Percentiles rank a stretch among this genome's conserved stretches.
Evolutionary conservation across 2,888 invertebrate genomes (phyloP).

Genomic region (Nomada lathburiana): DNA sequence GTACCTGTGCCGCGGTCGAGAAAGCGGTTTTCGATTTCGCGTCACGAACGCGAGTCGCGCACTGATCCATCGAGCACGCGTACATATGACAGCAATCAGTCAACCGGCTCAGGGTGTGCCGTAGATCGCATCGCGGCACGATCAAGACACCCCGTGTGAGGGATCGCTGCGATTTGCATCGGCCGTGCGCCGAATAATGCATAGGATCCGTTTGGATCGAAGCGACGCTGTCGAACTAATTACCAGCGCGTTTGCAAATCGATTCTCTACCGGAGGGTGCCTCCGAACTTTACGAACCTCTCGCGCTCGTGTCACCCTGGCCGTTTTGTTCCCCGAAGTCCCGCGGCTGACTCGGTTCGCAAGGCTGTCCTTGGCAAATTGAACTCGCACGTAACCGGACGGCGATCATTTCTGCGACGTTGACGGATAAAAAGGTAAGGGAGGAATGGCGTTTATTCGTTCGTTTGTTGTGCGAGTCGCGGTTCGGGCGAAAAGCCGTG

Average conservation of each 20-base stretch:
- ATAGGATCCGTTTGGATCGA: conserved; percentile 60
- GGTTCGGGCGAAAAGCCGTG: conserved; percentile 36
- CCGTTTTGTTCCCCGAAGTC: no score
- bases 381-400: neutral
- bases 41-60: conserved; percentile 77
- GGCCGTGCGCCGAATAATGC: conserved; percentile 79
- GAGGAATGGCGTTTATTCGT: conserved; percentile 8
- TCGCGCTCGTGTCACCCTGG: neutral
- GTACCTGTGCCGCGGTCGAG: neutral
- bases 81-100: conserved; percentile 80
- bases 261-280: conserved; percentile 10
- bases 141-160: conserved; percentile 68
- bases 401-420: neutral
- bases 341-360: no score
- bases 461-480: conserved; percentile 32
- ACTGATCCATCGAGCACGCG: conserved; percentile 73
- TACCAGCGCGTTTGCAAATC: conserved; percentile 41
- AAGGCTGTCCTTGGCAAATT: no score
- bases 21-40: conserved; percentile 67
- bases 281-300: neutral
- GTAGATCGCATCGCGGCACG: conserved; percentile 72
- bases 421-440: no score
- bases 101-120: conserved; percentile 68
- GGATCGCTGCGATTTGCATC: conserved; percentile 80
- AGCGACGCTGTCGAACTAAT: conserved; percentile 57